Evolutionary conservation across 1,140 invertebrate species (phyloP), one percentile per base, ranked within the genome.

Genomic region (Caenorhabditis tropicalis): DNA sequence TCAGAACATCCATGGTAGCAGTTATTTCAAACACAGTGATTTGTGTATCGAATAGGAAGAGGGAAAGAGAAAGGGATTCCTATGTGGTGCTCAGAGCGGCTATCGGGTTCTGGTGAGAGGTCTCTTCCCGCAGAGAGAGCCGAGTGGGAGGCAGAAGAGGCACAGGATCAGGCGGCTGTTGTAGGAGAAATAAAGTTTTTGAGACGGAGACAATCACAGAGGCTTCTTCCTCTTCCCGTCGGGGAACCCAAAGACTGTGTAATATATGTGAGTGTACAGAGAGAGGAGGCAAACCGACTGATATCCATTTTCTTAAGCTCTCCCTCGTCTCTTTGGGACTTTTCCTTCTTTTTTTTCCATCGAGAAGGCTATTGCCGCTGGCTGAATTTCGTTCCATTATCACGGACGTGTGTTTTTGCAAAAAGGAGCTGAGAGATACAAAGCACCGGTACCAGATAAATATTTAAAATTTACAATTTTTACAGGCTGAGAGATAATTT

Each of bases 401-500:
- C 65, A 74, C 43, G 65, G 36, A 74, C 65, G 65, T 74, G 65
- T 74, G 65, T 74, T 74, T 74, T 74, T 74, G 58, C 27, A 10
- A 33, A 16, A 31, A 33, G 53, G 6, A 56, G 15, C 53, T 27
- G 9, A 60, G 58, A 60, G 29, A 60, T 15, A 33, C 7, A 12
- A 2, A 60, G 58, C 1, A 21, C 31, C 2, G 9, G 16, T 16
- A 33, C 7, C 31, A 9, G 4, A n/a, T 2, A 60, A 60, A 60
- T 33, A 19, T 21, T 24, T 58, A 27, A 27, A 7, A 58, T 1
- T 19, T 19, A n/a, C 33, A 65, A 65, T 5, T 4, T n/a, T 3
- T n/a, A 31, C 33, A 33, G 10, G n/a, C 24, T 56, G n/a, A 29
- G 19, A 29, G 53, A 6, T 51, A 46, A n/a, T n/a, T n/a, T n/a